These are phyloP conservation scores for Thaumetopoea pityocampa DNA, from an alignment of 1,140 invertebrate genomes.

Conservation along the genomic window DNA sequence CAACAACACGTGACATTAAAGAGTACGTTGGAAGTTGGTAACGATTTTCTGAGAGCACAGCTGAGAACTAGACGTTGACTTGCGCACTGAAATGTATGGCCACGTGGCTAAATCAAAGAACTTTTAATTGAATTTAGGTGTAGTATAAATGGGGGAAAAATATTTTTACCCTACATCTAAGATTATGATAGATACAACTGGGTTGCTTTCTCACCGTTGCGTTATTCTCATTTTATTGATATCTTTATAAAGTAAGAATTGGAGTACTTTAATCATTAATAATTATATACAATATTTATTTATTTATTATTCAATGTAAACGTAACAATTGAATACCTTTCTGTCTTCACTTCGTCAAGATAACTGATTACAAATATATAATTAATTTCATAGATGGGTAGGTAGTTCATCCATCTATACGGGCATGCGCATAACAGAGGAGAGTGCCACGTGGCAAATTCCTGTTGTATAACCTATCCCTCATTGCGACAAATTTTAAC, in stretches of 20 bases:
- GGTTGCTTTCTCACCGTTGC: no score
- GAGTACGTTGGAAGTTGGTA: constrained; percentile 39
- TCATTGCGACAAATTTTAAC: constrained; percentile 26
- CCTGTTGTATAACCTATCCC: constrained; percentile 63
- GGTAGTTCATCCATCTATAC: constrained; percentile 26
- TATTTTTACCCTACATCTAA: no score
- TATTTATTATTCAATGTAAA: no score
- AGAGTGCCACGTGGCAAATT: constrained; percentile 56
- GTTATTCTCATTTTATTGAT: no score
- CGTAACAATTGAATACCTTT: no score
- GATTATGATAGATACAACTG: no score
- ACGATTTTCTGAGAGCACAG: constrained; percentile 67
- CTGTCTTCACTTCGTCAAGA: no score
- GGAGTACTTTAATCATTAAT: no score
- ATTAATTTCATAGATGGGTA: constrained; percentile 11
- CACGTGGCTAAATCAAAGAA: constrained; percentile 46
- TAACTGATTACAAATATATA: not conserved
- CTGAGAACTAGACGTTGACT: constrained; percentile 44
- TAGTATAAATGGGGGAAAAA: no score
- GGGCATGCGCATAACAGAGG: constrained; percentile 46
- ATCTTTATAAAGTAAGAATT: no score
- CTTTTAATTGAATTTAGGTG: constrained; percentile 27
- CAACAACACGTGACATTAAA: constrained; percentile 31
- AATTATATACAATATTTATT: no score
- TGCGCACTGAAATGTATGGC: constrained; percentile 39